A percentile compares a stretch with the other conserved stretches of the same genome.
Conservation (phyloP, 2,797 vertebrate species). For the Mormyrus hasselquistii region DNA sequence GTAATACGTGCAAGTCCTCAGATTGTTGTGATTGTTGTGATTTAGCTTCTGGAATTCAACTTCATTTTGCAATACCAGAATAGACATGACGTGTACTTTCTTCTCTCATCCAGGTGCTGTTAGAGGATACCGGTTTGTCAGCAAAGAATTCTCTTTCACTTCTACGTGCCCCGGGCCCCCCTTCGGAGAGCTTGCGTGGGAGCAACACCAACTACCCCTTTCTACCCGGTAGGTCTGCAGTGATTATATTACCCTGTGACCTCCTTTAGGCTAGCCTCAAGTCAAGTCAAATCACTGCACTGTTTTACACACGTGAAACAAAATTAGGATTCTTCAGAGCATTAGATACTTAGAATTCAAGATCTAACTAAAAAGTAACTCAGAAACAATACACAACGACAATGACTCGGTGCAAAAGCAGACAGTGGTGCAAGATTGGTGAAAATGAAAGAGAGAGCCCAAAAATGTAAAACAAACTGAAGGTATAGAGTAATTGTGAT, state of each 20-base stretch:
- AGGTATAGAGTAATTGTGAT: not conserved
- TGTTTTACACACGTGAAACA: not conserved
- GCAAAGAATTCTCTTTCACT: constrained; percentile 86
- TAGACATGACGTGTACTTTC: not conserved
- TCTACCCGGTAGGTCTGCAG: constrained; percentile 65
- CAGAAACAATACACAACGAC: not conserved
- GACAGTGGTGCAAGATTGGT: not conserved
- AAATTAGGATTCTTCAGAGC: not conserved
- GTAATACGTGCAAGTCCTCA: not conserved
- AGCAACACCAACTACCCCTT: constrained; percentile 88
- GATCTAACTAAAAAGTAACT: not conserved
- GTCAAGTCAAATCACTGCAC: not conserved
- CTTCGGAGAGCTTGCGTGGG: constrained; percentile 74
- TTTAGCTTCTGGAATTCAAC: not conserved
- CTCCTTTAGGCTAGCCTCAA: not conserved
- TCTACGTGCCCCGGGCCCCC: constrained; percentile 74
- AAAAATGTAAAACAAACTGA: not conserved
- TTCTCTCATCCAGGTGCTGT: constrained; percentile 47
- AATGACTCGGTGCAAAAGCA: not conserved
- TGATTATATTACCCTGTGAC: not conserved
- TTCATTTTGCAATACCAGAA: not conserved
- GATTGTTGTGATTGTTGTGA: not conserved
- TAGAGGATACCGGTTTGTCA: constrained; percentile 73
- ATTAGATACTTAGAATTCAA: not conserved
- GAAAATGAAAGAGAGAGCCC: not conserved